Evolutionary conservation across 2,888 invertebrate genomes (phyloP), one percentile per base, ranked within the genome.

Genomic region (Peribatodes rhomboidaria): DNA sequence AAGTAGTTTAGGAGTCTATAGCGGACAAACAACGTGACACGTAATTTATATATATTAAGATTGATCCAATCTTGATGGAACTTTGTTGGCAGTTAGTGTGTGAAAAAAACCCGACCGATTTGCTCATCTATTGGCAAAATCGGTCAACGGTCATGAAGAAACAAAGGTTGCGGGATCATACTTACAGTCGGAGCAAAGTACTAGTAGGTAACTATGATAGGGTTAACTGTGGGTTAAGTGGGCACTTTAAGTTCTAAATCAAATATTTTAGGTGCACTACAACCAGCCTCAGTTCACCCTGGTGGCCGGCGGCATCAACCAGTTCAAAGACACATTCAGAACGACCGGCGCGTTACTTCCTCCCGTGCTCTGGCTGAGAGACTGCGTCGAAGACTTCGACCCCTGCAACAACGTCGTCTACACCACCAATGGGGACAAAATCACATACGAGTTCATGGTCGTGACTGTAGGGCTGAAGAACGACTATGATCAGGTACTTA

Each of bases 241-340:
- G n/a, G n/a, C n/a, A n/a, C n/a, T 2, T 35, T 37, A 39, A 49
- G 27, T 27, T 27, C 27, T 27, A 27, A 27, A 2, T 27, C 6
- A 2, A 37, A 37, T 35, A 33, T 67, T 69, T 13, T 76, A 97
- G 96, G 87, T 92, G 64, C 99, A 99, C 87, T 99, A 98, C 87
- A 99, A 99, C 88, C 99, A 99, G 88, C 98, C 99, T 0, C 94
- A 97, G 84, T 99, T 98, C 89, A 98, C 99, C 0, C 89, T 99
- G 58, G 95, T 99, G 57, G 99, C 98, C 0, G 98, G 97, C 2
- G 99, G 99, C 0, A 94, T 98, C 75, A 97, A 96, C 82, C 92
- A 91, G 13, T 84, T 98, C 47, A 86, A 94, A 4, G 92, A 96
- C 2, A 94, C 97, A 0, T 89, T 92, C 53, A 94, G 94, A 59